Evolutionary conservation across 2,113 vertebrate genomes (phyloP).

Genomic region (Nipponia nippon): DNA sequence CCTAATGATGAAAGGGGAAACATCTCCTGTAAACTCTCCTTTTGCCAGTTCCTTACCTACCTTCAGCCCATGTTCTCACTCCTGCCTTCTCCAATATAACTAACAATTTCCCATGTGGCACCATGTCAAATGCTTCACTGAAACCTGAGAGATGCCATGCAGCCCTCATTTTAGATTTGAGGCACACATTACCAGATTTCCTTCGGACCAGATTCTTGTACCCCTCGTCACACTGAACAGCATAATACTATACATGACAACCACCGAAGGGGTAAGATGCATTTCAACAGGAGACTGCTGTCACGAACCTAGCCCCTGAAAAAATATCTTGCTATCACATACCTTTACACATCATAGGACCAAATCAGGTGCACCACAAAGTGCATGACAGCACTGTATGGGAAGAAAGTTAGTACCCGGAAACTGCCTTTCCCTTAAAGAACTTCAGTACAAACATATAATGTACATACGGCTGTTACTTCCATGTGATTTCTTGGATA

Average conservation of each 20-base stretch:
- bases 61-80: neutral
- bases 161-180: neutral
- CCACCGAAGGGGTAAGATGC: neutral
- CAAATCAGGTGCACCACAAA: neutral
- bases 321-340: neutral
- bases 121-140: neutral
- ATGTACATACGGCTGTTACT: neutral
- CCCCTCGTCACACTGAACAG: neutral
- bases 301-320: neutral
- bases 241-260: neutral
- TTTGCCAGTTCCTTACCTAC: neutral
- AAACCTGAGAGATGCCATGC: neutral
- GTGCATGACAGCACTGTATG: neutral
- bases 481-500: neutral
- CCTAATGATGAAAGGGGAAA: neutral
- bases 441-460: neutral
- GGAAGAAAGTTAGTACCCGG: neutral
- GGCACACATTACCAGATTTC: neutral
- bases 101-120: neutral
- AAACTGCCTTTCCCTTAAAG: neutral
- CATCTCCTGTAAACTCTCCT: neutral
- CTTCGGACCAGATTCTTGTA: neutral
- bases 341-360: neutral
- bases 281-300: neutral
- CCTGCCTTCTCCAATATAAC: neutral